Conservation (phyloP, 2,888 invertebrate genomes). For the Dicyrtomina minuta region DNA sequence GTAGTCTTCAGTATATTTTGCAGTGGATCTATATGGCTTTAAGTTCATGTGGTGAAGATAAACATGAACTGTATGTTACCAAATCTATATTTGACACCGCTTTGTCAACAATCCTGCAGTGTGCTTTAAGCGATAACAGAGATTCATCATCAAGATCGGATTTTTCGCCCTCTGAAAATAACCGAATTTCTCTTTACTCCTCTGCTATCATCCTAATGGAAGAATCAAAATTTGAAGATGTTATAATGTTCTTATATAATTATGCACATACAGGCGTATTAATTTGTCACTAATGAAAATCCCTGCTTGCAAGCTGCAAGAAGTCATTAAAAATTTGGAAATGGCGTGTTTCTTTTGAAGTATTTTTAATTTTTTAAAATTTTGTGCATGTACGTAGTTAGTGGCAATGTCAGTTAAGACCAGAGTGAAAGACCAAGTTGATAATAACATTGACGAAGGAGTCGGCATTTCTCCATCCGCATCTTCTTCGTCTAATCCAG, state of each 20-base stretch:
- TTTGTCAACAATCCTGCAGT: slow-evolving; percentile 41
- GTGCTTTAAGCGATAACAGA: slow-evolving; percentile 29
- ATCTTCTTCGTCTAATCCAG: slow-evolving; percentile 6
- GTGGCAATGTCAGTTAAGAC: slow-evolving; percentile 44
- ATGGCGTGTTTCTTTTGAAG: too few relatives aligned
- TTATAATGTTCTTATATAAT: neutral
- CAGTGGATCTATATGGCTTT: slow-evolving; percentile 67
- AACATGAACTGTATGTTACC: slow-evolving; percentile 40
- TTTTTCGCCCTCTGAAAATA: slow-evolving; percentile 54
- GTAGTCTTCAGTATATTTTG: slow-evolving; percentile 63
- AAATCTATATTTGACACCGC: slow-evolving; percentile 43
- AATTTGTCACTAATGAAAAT: too few relatives aligned
- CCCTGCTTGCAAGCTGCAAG: too few relatives aligned
- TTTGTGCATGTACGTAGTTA: slow-evolving; percentile 32
- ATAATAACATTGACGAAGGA: slow-evolving; percentile 17
- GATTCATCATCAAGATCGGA: slow-evolving; percentile 40
- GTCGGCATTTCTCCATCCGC: slow-evolving; percentile 15
- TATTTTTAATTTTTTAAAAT: neutral
- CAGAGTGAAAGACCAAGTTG: slow-evolving; percentile 15
- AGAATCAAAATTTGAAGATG: slow-evolving; percentile 53
- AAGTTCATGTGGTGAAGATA: slow-evolving; percentile 53
- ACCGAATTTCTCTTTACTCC: slow-evolving; percentile 59
- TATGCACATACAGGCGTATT: too few relatives aligned
- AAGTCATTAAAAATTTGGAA: too few relatives aligned
- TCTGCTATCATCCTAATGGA: slow-evolving; percentile 63